Conservation (phyloP, 2,888 invertebrate genomes). For the Thymelicus sylvestris region DNA sequence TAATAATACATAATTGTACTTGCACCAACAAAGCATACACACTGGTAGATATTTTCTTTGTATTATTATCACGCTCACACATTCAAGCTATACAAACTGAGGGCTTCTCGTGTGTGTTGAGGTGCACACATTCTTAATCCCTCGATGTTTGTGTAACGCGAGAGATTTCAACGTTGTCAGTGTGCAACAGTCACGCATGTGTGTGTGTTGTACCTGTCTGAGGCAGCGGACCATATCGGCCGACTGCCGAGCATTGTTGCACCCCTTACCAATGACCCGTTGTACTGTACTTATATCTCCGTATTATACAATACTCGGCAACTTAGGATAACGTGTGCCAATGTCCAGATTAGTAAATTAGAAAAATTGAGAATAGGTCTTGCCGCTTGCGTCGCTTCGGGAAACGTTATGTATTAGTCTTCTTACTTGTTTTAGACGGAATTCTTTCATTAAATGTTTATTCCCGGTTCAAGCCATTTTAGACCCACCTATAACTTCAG, state of each 20-base stretch:
- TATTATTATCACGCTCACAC: constrained; percentile 12
- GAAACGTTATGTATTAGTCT: no score
- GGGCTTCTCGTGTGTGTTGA: constrained; percentile 19
- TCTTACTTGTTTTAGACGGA: no score
- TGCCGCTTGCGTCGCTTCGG: no score
- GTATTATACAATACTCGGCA: no score
- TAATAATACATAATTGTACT: no score
- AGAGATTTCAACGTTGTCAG: constrained; percentile 37
- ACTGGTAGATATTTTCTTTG: constrained; percentile 6
- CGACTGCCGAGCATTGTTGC: constrained; percentile 41
- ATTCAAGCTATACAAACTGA: constrained; percentile 37
- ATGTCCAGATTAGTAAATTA: no score
- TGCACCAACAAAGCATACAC: background rate
- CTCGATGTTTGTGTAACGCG: constrained; percentile 21
- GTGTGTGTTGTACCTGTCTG: constrained; percentile 55
- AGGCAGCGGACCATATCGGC: constrained; percentile 67
- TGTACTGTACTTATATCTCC: constrained; percentile 27
- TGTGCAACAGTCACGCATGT: constrained; percentile 46
- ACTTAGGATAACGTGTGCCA: no score
- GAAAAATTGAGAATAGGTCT: no score
- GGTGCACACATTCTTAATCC: background rate
- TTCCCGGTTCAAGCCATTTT: no score
- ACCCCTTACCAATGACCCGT: constrained; percentile 57
- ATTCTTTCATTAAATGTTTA: no score
- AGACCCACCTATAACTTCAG: no score